Evolutionary conservation across 2,113 vertebrate genomes (phyloP).

Genomic region (Rattus rattus): DNA sequence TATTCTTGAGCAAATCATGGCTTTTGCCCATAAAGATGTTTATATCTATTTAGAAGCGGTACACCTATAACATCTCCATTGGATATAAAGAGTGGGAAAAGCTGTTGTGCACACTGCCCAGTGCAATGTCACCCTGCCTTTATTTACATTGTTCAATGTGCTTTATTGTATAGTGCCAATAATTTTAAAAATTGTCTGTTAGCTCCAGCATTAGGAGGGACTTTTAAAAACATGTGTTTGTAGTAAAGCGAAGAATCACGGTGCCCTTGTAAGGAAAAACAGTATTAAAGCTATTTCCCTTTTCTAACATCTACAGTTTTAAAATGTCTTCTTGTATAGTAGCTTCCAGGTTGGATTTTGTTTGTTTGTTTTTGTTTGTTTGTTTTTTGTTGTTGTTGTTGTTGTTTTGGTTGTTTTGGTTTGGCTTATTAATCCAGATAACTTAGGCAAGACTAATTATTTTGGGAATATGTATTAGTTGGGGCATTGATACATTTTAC

Average conservation of each 20-base stretch:
- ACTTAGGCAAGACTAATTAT: not conserved
- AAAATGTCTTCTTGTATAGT: conserved; percentile 42
- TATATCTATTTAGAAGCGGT: conserved; percentile 80
- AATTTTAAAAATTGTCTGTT: conserved; percentile 76
- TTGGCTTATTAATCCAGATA: conserved; percentile 43
- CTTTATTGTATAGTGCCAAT: conserved; percentile 72
- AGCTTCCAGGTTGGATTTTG: not conserved
- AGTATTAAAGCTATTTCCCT: conserved; percentile 44
- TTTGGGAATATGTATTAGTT: not conserved
- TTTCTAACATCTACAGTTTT: conserved; percentile 45
- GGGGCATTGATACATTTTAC: not conserved
- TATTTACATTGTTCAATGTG: conserved; percentile 79
- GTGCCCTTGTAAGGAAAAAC: conserved; percentile 61
- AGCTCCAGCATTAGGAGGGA: conserved; percentile 75
- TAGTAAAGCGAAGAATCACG: conserved; percentile 80
- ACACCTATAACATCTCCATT: conserved; percentile 79
- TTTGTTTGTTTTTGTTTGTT: not conserved
- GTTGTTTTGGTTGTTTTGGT: not conserved
- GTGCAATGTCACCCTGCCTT: conserved; percentile 71
- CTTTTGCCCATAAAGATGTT: conserved; percentile 79
- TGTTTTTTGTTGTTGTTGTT: not conserved
- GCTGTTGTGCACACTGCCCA: conserved; percentile 44
- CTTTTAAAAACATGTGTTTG: conserved; percentile 76
- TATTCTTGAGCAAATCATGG: conserved; percentile 84
- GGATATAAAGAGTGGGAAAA: conserved; percentile 46